Conservation (phyloP, 2,888 invertebrate genomes). For the Andrena dorsata region DNA sequence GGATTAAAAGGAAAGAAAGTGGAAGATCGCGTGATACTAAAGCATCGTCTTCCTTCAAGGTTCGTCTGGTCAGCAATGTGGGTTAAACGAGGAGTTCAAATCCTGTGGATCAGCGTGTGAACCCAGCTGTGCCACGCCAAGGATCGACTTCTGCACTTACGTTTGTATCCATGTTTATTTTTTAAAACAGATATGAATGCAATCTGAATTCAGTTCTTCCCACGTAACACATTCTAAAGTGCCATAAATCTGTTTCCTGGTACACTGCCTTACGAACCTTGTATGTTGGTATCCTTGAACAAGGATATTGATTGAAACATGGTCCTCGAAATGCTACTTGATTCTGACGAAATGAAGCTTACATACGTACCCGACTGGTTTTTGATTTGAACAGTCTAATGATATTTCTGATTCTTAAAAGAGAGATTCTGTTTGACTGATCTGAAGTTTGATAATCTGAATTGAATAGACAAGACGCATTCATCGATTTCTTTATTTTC, state of each 20-base stretch:
- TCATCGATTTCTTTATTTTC: conserved; percentile 10
- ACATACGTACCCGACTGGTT: too few species aligned
- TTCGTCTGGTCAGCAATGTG: conserved; percentile 32
- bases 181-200: not conserved
- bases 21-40: not conserved
- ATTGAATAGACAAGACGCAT: not conserved
- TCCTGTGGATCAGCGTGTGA: conserved; percentile 51
- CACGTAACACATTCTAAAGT: not conserved
- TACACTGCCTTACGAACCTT: too few species aligned
- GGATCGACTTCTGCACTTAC: not conserved
- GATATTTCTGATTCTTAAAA: too few species aligned
- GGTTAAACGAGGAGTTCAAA: conserved; percentile 31
- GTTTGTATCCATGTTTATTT: conserved; percentile 37
- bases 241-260: too few species aligned
- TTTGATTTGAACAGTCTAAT: too few species aligned
- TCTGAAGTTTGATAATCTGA: too few species aligned
- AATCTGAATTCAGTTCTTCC: too few species aligned
- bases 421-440: too few species aligned
- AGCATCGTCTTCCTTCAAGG: conserved; percentile 17
- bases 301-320: too few species aligned
- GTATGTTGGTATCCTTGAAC: too few species aligned
- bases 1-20: not conserved
- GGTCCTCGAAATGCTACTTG: too few species aligned
- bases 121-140: conserved; percentile 7
- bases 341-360: too few species aligned